Conservation (phyloP, 2,888 invertebrate species). For the Drosophila meridiana region DNA sequence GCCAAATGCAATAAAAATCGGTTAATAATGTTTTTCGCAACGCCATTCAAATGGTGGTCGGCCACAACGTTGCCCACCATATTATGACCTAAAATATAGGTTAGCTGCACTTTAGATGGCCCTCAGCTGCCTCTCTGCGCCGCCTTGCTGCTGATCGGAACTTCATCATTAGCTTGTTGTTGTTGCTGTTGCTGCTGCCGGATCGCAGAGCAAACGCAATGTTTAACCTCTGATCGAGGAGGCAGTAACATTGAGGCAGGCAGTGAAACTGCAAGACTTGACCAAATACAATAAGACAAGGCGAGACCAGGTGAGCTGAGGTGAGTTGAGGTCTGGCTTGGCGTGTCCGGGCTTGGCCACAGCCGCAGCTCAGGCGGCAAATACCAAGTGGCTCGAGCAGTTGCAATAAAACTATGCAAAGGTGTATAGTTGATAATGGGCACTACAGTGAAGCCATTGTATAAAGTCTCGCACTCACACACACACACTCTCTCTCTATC, state of each 20-base stretch:
- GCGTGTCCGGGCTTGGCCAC: constrained; percentile 29
- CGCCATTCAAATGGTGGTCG: constrained; percentile 71
- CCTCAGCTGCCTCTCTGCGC: background rate
- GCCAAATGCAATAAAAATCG: constrained; percentile 77
- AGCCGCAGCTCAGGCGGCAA: constrained; percentile 27
- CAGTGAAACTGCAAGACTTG: constrained; percentile 51
- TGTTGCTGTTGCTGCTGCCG: constrained; percentile 38
- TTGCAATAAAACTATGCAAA: constrained; percentile 24
- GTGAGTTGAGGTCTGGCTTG: constrained; percentile 1
- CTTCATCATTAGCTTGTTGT: constrained; percentile 45
- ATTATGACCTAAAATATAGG: constrained; percentile 78
- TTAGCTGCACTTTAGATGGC: constrained; percentile 56
- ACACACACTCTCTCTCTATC: background rate
- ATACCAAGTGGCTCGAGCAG: constrained; percentile 28
- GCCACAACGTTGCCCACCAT: constrained; percentile 43
- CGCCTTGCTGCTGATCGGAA: constrained; percentile 60
- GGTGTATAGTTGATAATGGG: constrained; percentile 17
- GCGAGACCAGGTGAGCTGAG: constrained; percentile 14
- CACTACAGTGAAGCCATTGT: constrained; percentile 36
- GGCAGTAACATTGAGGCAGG: constrained; percentile 45
- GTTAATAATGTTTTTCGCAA: constrained; percentile 82
- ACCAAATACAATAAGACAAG: constrained; percentile 49
- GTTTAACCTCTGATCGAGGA: constrained; percentile 73
- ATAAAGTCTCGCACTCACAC: constrained; percentile 3
- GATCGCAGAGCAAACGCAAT: constrained; percentile 55